Evolutionary conservation across 1,140 invertebrate species (phyloP).

Genomic region (Branchinecta lynchi): DNA sequence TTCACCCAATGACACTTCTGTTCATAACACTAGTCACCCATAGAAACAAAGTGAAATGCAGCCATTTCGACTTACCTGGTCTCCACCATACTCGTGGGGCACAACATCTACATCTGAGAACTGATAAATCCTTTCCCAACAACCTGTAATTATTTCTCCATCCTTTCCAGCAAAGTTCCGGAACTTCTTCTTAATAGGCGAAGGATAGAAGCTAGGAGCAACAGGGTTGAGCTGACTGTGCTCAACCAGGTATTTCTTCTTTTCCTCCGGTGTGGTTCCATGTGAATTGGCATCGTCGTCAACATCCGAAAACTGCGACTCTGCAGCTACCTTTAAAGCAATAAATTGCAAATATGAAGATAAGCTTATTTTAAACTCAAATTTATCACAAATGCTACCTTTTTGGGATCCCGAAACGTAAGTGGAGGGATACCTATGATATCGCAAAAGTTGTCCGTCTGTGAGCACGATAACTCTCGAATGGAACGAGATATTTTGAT

Average conservation of each 20-base stretch:
- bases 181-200: not conserved
- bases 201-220: not conserved
- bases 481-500: too few species aligned
- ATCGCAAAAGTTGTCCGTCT: too few species aligned
- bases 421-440: too few species aligned
- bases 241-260: not conserved
- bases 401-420: too few species aligned
- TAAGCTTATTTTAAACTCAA: too few species aligned
- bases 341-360: too few species aligned
- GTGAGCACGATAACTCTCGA: too few species aligned
- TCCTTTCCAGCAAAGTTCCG: not conserved
- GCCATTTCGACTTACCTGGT: not conserved
- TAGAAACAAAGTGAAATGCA: too few species aligned
- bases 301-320: conserved; percentile 1
- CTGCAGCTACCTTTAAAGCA: not conserved
- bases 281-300: not conserved
- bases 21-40: too few species aligned
- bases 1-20: too few species aligned
- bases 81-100: not conserved
- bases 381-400: too few species aligned
- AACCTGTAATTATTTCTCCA: not conserved
- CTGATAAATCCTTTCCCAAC: not conserved
- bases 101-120: not conserved
- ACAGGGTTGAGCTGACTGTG: not conserved
- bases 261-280: not conserved